phyloP scores from a whole-genome alignment of 2,888 invertebrate species.

The Perizoma flavofasciatum region DNA sequence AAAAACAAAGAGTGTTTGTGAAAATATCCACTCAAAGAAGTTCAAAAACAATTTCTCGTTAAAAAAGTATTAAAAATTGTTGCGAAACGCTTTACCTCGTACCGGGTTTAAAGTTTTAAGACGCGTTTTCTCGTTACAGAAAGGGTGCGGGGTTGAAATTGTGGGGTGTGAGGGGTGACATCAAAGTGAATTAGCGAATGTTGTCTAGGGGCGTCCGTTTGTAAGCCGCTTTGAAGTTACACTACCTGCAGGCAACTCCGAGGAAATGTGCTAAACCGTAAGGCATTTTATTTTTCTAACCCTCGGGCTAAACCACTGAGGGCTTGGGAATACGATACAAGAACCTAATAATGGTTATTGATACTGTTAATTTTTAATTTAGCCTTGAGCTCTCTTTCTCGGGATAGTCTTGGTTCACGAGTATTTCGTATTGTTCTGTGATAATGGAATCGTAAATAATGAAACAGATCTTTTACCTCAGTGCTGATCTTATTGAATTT shows the following conservation, averaged over 20 bases:
- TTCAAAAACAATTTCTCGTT: slow-evolving; percentile 65
- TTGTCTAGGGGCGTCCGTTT: slow-evolving; percentile 82
- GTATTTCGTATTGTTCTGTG: background rate
- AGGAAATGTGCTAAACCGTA: slow-evolving; percentile 67
- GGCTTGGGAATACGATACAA: slow-evolving; percentile 14
- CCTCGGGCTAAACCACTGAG: slow-evolving; percentile 35
- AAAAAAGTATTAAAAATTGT: slow-evolving; percentile 69
- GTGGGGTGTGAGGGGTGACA: slow-evolving; percentile 66
- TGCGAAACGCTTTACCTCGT: slow-evolving; percentile 67
- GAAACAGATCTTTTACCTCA: too few species aligned
- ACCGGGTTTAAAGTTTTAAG: slow-evolving; percentile 75
- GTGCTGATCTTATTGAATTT: too few species aligned
- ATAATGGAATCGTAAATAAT: too few species aligned
- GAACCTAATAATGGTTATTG: slow-evolving; percentile 27
- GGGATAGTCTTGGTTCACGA: background rate
- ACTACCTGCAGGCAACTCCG: slow-evolving; percentile 69
- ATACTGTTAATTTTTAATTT: slow-evolving; percentile 22
- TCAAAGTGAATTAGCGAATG: slow-evolving; percentile 84
- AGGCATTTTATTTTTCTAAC: slow-evolving; percentile 66
- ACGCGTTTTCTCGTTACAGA: slow-evolving; percentile 75
- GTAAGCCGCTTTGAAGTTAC: slow-evolving; percentile 80
- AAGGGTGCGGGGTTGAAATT: slow-evolving; percentile 42
- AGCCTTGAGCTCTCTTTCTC: background rate
- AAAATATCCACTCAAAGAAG: slow-evolving; percentile 54
- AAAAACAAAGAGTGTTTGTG: slow-evolving; percentile 38